Conservation (phyloP, 2,888 invertebrate genomes). For the Amphipoea lucens region DNA sequence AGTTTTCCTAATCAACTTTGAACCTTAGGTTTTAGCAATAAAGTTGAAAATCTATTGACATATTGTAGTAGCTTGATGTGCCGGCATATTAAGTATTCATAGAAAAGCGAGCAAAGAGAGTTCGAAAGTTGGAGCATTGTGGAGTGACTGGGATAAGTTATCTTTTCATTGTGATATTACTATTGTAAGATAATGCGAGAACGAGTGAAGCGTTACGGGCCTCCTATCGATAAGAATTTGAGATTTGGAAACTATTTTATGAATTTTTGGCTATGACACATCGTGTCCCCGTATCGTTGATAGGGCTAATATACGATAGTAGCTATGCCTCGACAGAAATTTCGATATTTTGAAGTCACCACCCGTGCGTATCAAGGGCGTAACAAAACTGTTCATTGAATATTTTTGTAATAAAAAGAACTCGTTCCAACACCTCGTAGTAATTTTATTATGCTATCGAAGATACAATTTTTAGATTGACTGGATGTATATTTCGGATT, state of each 20-base stretch:
- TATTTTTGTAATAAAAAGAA: neutral
- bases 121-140: neutral
- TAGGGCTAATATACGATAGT: neutral
- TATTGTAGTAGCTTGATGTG: no score
- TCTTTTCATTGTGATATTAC: neutral
- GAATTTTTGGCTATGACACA: neutral
- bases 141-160: no score
- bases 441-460: neutral
- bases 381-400: neutral
- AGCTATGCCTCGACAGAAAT: neutral
- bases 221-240: neutral
- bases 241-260: neutral
- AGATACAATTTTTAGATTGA: neutral
- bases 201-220: neutral
- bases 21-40: no score
- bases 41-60: no score
- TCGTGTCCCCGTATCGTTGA: neutral
- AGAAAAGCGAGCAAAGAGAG: neutral
- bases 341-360: neutral
- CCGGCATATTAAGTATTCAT: neutral
- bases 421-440: no score
- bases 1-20: no score
- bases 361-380: neutral
- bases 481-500: neutral
- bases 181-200: neutral